A percentile compares a stretch with the other conserved stretches of the same genome.
phyloP scores from a whole-genome alignment of 1,140 invertebrate species.

The Achroia grisella region DNA sequence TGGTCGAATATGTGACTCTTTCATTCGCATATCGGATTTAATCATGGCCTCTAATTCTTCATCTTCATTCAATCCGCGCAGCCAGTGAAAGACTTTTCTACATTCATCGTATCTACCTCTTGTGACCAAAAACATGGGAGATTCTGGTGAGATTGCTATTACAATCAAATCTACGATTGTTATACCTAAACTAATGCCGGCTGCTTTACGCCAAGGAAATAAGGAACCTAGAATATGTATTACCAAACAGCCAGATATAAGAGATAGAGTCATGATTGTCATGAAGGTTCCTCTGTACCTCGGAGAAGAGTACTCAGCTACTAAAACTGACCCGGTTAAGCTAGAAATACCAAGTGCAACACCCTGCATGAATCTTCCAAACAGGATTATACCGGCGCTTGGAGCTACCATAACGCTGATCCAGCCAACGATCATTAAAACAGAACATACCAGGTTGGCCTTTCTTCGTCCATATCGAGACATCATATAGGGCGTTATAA shows the following conservation, averaged over 20 bases:
- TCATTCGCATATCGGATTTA: slow-evolving; percentile 11
- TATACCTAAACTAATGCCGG: slow-evolving; percentile 20
- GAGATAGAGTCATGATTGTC: slow-evolving; percentile 25
- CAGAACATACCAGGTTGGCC: slow-evolving; percentile 2
- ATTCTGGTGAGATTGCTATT: slow-evolving; percentile 30
- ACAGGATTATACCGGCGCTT: not conserved
- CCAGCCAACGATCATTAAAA: not conserved
- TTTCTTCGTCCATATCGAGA: slow-evolving; percentile 15
- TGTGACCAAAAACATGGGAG: slow-evolving; percentile 30
- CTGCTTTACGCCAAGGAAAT: slow-evolving; percentile 27
- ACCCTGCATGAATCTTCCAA: slow-evolving; percentile 4
- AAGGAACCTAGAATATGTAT: slow-evolving; percentile 30
- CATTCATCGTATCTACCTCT: slow-evolving; percentile 30
- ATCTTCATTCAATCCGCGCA: slow-evolving; percentile 31
- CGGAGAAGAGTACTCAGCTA: slow-evolving; percentile 7
- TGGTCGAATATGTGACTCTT: slow-evolving; percentile 10
- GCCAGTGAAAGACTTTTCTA: slow-evolving; percentile 26
- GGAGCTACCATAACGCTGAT: not conserved
- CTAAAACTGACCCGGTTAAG: not conserved
- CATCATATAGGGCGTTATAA: slow-evolving; percentile 22
- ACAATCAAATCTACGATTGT: slow-evolving; percentile 24
- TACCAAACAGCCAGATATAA: slow-evolving; percentile 22
- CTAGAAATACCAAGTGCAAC: slow-evolving; percentile 4
- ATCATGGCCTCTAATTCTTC: slow-evolving; percentile 33
- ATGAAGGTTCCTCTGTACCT: slow-evolving; percentile 28